Percentiles rank a stretch among this genome's conserved stretches.
Conservation (phyloP, 2,888 invertebrate genomes). For the Watsonalla cultraria region DNA sequence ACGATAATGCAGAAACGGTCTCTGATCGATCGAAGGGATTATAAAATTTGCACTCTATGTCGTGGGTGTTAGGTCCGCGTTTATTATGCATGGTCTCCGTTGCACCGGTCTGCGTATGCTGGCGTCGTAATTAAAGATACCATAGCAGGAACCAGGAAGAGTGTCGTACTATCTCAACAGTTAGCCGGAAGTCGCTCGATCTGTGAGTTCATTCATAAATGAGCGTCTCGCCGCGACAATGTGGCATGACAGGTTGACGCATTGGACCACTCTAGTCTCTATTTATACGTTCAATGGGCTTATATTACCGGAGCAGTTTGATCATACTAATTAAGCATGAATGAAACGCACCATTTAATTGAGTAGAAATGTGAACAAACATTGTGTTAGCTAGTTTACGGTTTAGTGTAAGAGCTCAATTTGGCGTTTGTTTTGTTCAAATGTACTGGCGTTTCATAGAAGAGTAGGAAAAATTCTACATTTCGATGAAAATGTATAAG, state of each 20-base stretch:
- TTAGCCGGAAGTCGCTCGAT: constrained; percentile 77
- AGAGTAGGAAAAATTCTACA: constrained; percentile 1
- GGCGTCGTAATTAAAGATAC: constrained; percentile 73
- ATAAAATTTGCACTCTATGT: constrained; percentile 46
- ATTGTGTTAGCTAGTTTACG: constrained; percentile 50
- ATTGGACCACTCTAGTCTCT: constrained; percentile 45
- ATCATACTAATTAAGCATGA: constrained; percentile 65
- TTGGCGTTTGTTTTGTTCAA: constrained; percentile 31
- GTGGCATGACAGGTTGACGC: constrained; percentile 61
- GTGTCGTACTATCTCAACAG: constrained; percentile 78
- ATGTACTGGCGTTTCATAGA: constrained; percentile 20
- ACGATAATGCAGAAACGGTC: constrained; percentile 64
- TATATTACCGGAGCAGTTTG: constrained; percentile 38
- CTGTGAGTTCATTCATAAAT: constrained; percentile 78
- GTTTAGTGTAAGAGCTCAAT: constrained; percentile 30
- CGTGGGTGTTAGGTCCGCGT: constrained; percentile 30
- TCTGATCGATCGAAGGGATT: constrained; percentile 43
- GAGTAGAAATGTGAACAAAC: constrained; percentile 69
- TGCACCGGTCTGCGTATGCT: constrained; percentile 57
- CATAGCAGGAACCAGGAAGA: constrained; percentile 78
- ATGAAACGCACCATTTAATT: constrained; percentile 73
- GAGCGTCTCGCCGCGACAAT: constrained; percentile 62
- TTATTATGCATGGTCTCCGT: constrained; percentile 18
- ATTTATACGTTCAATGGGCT: constrained; percentile 41
- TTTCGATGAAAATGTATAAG: too few relatives aligned